A percentile compares a stretch with the other conserved stretches of the same genome.
Evolutionary conservation across 2,888 invertebrate genomes (phyloP).

Genomic region (Frankliniella intonsa): DNA sequence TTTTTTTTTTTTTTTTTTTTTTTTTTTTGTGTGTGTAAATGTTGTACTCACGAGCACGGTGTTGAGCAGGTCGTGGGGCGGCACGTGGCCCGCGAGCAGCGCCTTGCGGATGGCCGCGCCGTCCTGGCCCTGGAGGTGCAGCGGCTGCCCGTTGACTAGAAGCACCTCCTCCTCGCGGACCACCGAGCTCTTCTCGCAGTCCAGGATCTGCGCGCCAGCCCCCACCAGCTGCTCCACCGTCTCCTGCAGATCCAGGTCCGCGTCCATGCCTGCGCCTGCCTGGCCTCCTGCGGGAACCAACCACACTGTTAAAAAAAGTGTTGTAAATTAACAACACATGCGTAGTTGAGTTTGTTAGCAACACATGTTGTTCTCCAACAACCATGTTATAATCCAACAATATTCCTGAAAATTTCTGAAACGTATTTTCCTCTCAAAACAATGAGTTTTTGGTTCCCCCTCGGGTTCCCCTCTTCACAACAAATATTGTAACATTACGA

Average conservation of each 20-base stretch:
- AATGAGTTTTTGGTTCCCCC: no score
- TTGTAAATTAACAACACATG: no score
- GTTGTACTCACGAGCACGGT: constrained; percentile 53
- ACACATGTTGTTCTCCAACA: no score
- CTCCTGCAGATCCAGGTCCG: constrained; percentile 63
- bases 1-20: neutral
- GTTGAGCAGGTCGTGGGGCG: constrained; percentile 65
- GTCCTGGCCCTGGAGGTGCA: constrained; percentile 62
- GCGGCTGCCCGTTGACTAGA: constrained; percentile 65
- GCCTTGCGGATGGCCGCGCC: constrained; percentile 64
- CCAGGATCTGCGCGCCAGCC: constrained; percentile 64
- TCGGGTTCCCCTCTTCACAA: no score
- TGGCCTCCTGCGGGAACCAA: neutral
- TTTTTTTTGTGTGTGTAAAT: neutral
- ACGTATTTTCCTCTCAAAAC: no score
- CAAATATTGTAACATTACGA: no score
- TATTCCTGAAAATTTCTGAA: no score
- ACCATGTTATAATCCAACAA: no score
- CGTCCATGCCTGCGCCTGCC: constrained; percentile 52
- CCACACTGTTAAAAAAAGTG: no score
- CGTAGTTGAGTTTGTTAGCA: no score
- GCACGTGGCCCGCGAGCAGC: constrained; percentile 63
- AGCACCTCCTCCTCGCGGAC: constrained; percentile 66
- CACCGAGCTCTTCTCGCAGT: constrained; percentile 68
- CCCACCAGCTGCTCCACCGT: constrained; percentile 70